Conservation (phyloP, 2,888 invertebrate genomes). For the Pharmacophagus antenor region DNA sequence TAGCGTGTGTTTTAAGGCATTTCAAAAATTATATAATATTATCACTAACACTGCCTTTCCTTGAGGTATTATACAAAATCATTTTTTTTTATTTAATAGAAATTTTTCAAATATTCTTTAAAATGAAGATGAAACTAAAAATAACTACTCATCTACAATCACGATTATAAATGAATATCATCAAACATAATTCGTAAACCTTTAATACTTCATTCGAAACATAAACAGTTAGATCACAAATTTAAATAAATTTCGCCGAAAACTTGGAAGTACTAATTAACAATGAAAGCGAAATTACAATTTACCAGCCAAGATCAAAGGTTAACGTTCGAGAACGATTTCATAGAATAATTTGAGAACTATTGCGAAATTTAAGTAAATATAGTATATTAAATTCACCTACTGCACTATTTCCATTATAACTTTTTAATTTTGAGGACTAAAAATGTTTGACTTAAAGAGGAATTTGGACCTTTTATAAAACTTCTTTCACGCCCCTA, state of each 20-base stretch:
- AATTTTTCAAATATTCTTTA: no score
- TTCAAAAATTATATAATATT: no score
- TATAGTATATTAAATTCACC: constrained; percentile 1
- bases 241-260: constrained; percentile 8
- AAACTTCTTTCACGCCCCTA: no score
- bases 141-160: not conserved
- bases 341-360: constrained; percentile 18
- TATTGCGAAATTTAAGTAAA: constrained; percentile 10
- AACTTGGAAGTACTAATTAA: constrained; percentile 9
- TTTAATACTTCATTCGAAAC: not conserved
- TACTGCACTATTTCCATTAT: not conserved
- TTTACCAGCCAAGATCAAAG: constrained; percentile 23
- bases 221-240: constrained; percentile 5
- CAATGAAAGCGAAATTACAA: constrained; percentile 21
- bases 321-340: constrained; percentile 15
- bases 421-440: not conserved
- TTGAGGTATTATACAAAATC: no score
- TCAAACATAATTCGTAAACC: not conserved
- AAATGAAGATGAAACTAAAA: not conserved
- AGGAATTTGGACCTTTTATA: no score
- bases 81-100: no score
- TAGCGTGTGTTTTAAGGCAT: no score
- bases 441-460: not conserved
- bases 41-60: no score
- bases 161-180: not conserved